These are phyloP conservation scores for Pygoscelis antarcticus DNA, from an alignment of 2,113 vertebrate species.

Conservation along the genomic window DNA sequence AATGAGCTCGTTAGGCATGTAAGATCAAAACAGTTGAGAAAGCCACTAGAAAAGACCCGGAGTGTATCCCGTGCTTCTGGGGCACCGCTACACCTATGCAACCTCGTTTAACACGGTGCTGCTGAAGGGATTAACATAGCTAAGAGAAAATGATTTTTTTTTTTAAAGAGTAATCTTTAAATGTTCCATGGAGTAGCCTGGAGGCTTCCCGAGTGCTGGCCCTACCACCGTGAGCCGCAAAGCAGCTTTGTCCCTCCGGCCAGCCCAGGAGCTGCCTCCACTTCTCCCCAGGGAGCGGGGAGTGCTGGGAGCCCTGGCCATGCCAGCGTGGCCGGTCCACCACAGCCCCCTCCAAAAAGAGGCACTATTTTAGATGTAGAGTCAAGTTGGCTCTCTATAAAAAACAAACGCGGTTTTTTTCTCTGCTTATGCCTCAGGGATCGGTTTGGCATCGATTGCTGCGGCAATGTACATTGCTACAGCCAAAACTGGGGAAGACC, in stretches of 20 bases:
- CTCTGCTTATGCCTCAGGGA: neutral
- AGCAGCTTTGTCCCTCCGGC: neutral
- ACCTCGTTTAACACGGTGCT: accelerated
- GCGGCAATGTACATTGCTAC: neutral
- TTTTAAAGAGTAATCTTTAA: neutral
- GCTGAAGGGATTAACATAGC: neutral
- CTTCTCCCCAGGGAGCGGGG: neutral
- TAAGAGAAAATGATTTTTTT: neutral
- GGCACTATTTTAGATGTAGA: neutral
- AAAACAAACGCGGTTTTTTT: neutral
- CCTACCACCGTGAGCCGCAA: neutral
- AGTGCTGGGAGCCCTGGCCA: accelerated
- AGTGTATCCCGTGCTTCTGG: neutral
- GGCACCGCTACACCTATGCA: neutral
- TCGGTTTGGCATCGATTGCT: neutral
- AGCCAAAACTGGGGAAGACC: neutral
- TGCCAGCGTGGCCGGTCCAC: neutral
- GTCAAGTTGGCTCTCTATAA: neutral
- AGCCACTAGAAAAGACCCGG: neutral
- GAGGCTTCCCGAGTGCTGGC: neutral
- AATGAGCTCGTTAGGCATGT: neutral
- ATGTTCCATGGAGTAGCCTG: neutral
- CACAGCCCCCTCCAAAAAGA: neutral
- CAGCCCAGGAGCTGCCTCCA: neutral
- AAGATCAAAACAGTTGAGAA: neutral